These are phyloP conservation scores for Frieseomelitta varia DNA, from an alignment of 1,140 invertebrate species.

Conservation along the genomic window DNA sequence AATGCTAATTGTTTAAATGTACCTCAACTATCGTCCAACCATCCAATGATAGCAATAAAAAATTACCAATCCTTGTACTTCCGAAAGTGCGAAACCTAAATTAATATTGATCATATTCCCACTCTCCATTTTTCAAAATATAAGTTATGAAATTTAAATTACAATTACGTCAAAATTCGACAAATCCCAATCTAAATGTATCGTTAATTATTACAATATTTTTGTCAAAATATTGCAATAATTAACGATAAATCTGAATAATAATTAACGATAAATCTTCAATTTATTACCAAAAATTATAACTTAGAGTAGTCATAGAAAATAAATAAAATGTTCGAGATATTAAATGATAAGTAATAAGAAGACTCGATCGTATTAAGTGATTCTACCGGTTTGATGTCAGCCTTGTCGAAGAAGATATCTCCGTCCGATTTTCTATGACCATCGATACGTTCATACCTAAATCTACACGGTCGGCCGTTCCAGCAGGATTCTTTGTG, in stretches of 20 bases:
- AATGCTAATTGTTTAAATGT: too few species aligned
- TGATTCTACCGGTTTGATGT: neutral
- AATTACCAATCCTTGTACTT: neutral
- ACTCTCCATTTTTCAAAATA: neutral
- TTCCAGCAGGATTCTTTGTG: constrained; percentile 6
- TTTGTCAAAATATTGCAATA: neutral
- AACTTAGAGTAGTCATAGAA: neutral
- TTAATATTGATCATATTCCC: neutral
- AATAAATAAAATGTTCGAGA: neutral
- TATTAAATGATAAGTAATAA: neutral
- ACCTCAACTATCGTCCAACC: neutral
- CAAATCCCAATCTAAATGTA: neutral
- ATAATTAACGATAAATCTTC: neutral
- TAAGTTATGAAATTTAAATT: neutral
- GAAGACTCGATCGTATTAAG: neutral
- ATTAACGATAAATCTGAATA: neutral
- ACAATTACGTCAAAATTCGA: neutral
- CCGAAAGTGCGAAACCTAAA: neutral
- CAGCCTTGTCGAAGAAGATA: neutral
- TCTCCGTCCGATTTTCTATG: neutral
- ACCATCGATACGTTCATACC: neutral
- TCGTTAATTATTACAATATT: too few species aligned
- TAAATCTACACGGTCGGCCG: neutral
- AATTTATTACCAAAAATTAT: neutral
- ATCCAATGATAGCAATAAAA: neutral